A percentile compares a stretch with the other conserved stretches of the same genome.
phyloP scores from a whole-genome alignment of 1,140 invertebrate genomes.

The Ylistrum balloti region DNA sequence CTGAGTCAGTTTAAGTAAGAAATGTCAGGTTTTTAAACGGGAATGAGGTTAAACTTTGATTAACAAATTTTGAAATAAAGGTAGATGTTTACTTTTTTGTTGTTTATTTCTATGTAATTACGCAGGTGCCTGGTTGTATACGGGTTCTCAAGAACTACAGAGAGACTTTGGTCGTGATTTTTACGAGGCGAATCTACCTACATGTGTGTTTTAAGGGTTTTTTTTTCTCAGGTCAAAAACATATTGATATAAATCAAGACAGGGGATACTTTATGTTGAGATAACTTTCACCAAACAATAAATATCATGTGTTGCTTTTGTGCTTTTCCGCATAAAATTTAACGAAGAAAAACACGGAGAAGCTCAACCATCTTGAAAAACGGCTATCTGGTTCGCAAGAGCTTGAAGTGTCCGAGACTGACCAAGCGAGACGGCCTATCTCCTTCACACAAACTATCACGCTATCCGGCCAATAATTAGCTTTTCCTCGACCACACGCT shows the following conservation, averaged over 20 bases:
- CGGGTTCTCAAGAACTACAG: not conserved
- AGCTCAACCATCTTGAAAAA: not conserved
- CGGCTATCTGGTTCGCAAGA: not conserved
- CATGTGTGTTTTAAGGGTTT: not conserved
- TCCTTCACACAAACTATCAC: not conserved
- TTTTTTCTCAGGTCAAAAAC: not conserved
- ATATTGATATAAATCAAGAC: not conserved
- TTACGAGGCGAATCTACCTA: no score
- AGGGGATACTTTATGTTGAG: no score
- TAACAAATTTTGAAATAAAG: no score
- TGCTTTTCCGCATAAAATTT: no score
- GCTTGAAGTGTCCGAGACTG: not conserved
- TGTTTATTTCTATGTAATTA: no score
- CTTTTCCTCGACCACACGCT: slow-evolving; percentile 14
- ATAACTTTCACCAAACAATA: no score
- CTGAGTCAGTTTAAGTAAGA: no score
- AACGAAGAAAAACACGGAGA: not conserved
- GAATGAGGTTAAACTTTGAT: no score
- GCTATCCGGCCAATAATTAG: not conserved
- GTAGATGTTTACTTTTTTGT: no score
- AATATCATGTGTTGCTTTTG: no score
- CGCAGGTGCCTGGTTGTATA: no score
- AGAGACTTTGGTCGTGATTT: not conserved
- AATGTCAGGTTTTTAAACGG: no score
- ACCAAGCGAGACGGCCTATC: not conserved